phyloP scores from a whole-genome alignment of 92 coral and sea anemone genomes.

The Heliopora coerulea region DNA sequence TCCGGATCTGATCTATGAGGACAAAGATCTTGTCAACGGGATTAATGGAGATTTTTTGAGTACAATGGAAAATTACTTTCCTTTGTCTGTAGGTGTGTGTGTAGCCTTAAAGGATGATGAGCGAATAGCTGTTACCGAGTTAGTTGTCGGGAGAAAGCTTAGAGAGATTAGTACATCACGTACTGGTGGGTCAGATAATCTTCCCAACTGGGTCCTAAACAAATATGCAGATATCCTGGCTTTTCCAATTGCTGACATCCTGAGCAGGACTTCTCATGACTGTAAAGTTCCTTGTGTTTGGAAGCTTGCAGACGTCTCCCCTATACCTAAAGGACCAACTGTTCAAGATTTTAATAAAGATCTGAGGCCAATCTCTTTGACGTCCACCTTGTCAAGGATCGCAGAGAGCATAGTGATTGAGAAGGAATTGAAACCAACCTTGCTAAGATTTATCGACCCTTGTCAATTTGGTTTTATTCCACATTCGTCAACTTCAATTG shows the following conservation, averaged over 20 bases:
- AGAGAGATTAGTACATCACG: slow-evolving; percentile 51
- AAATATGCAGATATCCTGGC: slow-evolving; percentile 48
- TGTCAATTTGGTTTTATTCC: slow-evolving; percentile 57
- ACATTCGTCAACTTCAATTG: slow-evolving; percentile 45
- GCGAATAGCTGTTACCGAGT: slow-evolving; percentile 49
- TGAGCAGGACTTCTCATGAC: slow-evolving; percentile 47
- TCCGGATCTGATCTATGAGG: slow-evolving; percentile 24
- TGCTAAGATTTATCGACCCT: slow-evolving; percentile 41
- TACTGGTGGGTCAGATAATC: slow-evolving; percentile 49
- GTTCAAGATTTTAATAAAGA: slow-evolving; percentile 44
- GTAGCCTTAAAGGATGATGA: slow-evolving; percentile 38
- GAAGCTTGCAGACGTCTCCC: slow-evolving; percentile 56
- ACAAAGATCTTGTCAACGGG: slow-evolving; percentile 40
- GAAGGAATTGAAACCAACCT: slow-evolving; percentile 19
- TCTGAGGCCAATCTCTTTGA: slow-evolving; percentile 48
- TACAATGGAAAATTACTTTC: slow-evolving; percentile 41
- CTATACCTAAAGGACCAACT: too few species aligned
- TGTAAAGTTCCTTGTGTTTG: slow-evolving; percentile 51
- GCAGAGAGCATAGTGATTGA: slow-evolving; percentile 38
- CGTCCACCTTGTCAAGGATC: slow-evolving; percentile 47
- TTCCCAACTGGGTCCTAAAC: slow-evolving; percentile 48
- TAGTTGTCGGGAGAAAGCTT: slow-evolving; percentile 37
- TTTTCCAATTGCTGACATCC: slow-evolving; percentile 42
- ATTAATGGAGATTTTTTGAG: slow-evolving; percentile 54
- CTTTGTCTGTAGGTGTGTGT: slow-evolving; percentile 31